Evolutionary conservation across 2,113 vertebrate genomes (phyloP).

Genomic region (Ibidorhyncha struthersii): DNA sequence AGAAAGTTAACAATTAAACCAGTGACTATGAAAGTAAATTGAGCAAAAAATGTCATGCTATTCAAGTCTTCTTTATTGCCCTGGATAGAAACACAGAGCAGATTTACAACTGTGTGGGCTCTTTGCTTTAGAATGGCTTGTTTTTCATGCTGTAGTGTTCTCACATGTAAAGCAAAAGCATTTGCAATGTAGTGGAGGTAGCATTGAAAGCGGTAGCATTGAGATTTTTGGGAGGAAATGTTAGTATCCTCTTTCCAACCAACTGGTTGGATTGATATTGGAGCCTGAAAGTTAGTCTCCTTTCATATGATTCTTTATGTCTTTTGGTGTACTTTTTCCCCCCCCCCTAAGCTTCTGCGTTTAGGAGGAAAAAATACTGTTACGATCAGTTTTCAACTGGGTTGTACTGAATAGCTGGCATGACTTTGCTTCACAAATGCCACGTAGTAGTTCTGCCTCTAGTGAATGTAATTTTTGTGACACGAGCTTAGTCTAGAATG

Average conservation of each 20-base stretch:
- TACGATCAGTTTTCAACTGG: not conserved
- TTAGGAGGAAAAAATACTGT: not conserved
- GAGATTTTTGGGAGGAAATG: not conserved
- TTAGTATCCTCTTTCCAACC: not conserved
- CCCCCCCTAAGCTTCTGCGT: not conserved
- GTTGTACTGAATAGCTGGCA: not conserved
- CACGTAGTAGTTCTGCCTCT: not conserved
- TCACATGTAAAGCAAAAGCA: not conserved
- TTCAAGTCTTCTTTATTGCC: not conserved
- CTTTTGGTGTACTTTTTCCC: not conserved
- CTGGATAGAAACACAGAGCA: not conserved
- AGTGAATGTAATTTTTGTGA: not conserved
- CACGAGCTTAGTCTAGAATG: not conserved
- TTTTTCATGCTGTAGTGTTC: not conserved
- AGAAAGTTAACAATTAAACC: not conserved
- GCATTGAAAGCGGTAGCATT: not conserved
- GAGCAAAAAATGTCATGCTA: not conserved
- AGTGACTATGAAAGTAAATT: not conserved
- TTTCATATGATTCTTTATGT: not conserved
- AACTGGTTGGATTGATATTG: not conserved
- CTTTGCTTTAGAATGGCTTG: not conserved
- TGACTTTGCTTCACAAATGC: not conserved
- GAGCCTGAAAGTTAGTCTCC: not conserved
- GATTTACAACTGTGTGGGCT: not conserved
- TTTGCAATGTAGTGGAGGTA: not conserved